Conservation (phyloP, 2,888 invertebrate species). For the Punctoribates punctum region DNA sequence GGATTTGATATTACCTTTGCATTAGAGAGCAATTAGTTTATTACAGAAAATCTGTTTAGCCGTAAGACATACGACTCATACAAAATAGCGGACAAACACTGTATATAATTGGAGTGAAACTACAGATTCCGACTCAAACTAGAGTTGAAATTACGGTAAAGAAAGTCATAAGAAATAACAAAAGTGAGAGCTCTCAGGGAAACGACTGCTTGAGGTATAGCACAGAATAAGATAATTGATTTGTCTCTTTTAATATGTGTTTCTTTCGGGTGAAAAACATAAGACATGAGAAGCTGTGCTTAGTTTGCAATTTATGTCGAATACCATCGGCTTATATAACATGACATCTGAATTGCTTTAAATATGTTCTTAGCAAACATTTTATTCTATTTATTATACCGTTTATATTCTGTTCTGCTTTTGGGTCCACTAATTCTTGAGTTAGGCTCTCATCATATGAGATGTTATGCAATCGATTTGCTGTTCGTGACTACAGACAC, state of each 20-base stretch:
- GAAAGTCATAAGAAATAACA: no score
- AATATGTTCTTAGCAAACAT: neutral
- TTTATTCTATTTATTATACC: no score
- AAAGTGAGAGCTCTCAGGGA: neutral
- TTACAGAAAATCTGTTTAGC: neutral
- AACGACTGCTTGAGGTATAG: neutral
- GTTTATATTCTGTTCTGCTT: neutral
- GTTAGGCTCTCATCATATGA: neutral
- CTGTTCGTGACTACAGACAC: constrained; percentile 11
- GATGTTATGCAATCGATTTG: constrained; percentile 10
- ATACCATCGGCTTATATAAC: neutral
- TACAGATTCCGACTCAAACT: no score
- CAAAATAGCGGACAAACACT: no score
- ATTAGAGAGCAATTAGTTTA: constrained; percentile 31
- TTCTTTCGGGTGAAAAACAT: neutral
- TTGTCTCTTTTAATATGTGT: neutral
- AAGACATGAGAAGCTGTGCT: neutral
- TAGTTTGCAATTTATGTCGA: constrained; percentile 6
- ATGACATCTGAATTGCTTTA: constrained; percentile 6
- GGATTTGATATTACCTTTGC: constrained; percentile 6
- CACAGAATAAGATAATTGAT: neutral
- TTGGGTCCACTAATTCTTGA: no score
- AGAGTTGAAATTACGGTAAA: no score
- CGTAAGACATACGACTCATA: neutral
- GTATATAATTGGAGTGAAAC: no score